Evolutionary conservation across 37 sponge, comb jelly and placozoan genomes (phyloP).

Genomic region (Theonella swinhoei): DNA sequence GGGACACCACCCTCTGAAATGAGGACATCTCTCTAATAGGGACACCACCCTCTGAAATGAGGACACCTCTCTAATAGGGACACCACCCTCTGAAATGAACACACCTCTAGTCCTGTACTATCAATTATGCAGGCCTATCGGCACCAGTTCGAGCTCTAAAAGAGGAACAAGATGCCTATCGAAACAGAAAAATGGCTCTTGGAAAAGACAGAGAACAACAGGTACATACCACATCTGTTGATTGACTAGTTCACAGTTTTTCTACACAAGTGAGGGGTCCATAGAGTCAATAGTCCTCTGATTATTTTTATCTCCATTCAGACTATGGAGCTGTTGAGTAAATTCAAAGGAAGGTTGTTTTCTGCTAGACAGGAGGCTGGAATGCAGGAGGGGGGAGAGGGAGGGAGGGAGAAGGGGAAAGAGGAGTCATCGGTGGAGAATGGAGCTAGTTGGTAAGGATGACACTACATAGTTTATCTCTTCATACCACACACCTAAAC

Average conservation of each 20-base stretch:
- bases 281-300: not conserved
- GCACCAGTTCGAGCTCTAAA: slow-evolving; percentile 17
- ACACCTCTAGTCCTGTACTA: too few species aligned
- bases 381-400: slow-evolving; percentile 3
- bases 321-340: slow-evolving; percentile 57
- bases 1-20: too few species aligned
- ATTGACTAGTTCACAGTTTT: not conserved
- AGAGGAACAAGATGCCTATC: slow-evolving; percentile 19
- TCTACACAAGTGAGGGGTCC: not conserved
- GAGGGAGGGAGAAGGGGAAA: not conserved
- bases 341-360: slow-evolving; percentile 37
- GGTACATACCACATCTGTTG: not conserved
- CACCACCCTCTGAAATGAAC: too few species aligned
- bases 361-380: not conserved
- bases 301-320: not conserved
- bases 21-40: too few species aligned
- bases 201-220: not conserved
- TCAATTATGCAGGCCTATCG: slow-evolving; percentile 36
- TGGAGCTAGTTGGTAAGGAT: not conserved
- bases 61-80: too few species aligned
- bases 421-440: not conserved
- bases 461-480: too few species aligned
- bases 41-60: too few species aligned
- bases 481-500: too few species aligned
- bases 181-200: slow-evolving; percentile 8